Evolutionary conservation across 1,140 invertebrate genomes (phyloP), one percentile per base, ranked within the genome.

Genomic region (Lutraria rhynchaena): DNA sequence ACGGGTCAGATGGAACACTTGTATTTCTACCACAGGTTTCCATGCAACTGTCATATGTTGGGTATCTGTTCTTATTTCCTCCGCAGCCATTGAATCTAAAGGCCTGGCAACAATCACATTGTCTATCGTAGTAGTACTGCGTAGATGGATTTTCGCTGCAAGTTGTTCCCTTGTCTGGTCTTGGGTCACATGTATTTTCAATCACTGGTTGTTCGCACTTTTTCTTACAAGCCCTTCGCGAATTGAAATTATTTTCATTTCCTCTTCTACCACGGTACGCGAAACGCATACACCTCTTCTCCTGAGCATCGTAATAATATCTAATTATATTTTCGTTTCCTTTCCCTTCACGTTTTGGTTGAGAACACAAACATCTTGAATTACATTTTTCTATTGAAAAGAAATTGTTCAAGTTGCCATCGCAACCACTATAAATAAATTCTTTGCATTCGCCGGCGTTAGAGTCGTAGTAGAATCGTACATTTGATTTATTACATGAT

Each of bases 391-490:
- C 58, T 37, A 61, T 4, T 2, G 29, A 33, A 5, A 35, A 5
- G n/a, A 61, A 61, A 33, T 61, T 61, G n/a, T 61, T 61, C 15
- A 61, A n/a, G n/a, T 61, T 61, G 1, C 58, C 58, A 7, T 33
- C 58, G 19, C 58, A 61, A 33, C 58, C 58, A 19, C 27, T 37
- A 17, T 61, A 61, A 19, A 4, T 61, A 37, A 61, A 61, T 22
- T 33, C 31, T 19, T 31, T 5, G n/a, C 58, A 61, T 19, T 11
- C 1, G 1, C 58, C 58, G 19, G 58, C 37, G 3, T 27, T 19
- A 1, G 2, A 1, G 33, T 61, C 31, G 17, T 19, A 61, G 31
- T 35, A 61, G n/a, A 4, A 61, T 22, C n/a, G 29, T 11, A 7
- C n/a, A 37, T 33, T 4, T 3, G 1, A 4, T 35, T 35, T 11